A percentile compares a stretch with the other conserved stretches of the same genome.
Conservation (phyloP, 92 coral and sea anemone species). For the Pocillopora meandrina region DNA sequence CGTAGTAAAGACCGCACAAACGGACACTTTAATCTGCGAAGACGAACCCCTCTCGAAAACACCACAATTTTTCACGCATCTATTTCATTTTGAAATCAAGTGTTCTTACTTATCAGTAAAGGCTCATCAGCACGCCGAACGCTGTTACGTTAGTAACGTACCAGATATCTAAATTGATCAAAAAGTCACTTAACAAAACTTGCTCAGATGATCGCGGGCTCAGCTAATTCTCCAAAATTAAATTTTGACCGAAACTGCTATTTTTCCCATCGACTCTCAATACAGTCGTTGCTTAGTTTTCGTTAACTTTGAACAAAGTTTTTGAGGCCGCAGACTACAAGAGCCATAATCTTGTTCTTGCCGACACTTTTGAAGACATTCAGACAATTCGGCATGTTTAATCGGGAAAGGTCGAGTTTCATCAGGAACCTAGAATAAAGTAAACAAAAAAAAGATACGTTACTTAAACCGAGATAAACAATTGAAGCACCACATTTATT, state of each 20-base stretch:
- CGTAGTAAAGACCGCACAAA: too few relatives aligned
- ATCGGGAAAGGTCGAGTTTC: slow-evolving; percentile 5
- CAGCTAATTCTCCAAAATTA: not conserved
- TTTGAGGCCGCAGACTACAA: not conserved
- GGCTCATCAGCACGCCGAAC: not conserved
- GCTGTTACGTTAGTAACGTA: not conserved
- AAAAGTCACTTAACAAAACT: slow-evolving; percentile 5
- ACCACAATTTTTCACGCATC: too few relatives aligned
- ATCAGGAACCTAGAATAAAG: slow-evolving; percentile 24
- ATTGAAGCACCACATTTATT: not conserved
- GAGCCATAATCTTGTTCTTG: slow-evolving; percentile 16
- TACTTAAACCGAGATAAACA: not conserved
- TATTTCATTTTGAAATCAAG: too few relatives aligned
- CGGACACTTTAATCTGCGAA: too few relatives aligned
- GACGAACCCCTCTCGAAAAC: too few relatives aligned
- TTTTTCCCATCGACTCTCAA: not conserved
- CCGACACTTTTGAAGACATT: not conserved
- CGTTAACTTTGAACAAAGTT: slow-evolving; percentile 2
- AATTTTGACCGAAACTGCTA: not conserved
- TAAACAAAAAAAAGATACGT: not conserved
- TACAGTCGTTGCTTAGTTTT: not conserved
- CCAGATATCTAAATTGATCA: not conserved
- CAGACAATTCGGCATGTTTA: not conserved
- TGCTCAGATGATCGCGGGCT: not conserved
- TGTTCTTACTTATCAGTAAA: not conserved